Percentiles rank a stretch among this genome's conserved stretches.
phyloP scores from a whole-genome alignment of 2,888 invertebrate genomes.

The Idaea straminata region DNA sequence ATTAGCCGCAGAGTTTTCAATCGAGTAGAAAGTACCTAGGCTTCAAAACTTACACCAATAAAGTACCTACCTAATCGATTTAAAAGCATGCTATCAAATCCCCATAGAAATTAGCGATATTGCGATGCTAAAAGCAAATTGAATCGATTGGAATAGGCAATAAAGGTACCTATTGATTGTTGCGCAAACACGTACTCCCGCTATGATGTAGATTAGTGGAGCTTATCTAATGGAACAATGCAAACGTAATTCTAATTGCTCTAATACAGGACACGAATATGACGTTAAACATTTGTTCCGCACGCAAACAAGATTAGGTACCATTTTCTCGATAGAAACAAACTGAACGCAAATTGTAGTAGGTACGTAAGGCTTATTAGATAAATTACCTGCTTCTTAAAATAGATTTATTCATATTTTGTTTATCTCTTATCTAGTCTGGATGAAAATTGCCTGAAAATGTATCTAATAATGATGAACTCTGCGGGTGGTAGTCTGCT shows the following conservation, averaged over 20 bases:
- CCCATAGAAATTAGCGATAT: background rate
- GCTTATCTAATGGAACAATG: slow-evolving; percentile 6
- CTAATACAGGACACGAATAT: background rate
- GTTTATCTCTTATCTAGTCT: too few species aligned
- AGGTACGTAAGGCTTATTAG: background rate
- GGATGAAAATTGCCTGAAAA: too few species aligned
- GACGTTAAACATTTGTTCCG: background rate
- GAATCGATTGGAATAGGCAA: background rate
- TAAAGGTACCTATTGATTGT: background rate
- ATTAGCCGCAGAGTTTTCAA: too few species aligned
- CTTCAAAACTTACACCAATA: background rate
- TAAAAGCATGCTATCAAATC: background rate
- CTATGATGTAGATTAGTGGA: background rate
- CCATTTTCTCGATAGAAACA: background rate
- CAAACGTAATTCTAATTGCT: background rate
- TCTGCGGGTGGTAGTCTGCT: too few species aligned
- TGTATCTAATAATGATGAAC: too few species aligned
- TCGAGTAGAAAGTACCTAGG: background rate
- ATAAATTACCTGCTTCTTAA: too few species aligned
- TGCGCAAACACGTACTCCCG: slow-evolving; percentile 4
- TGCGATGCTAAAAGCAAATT: background rate
- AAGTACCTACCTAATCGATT: background rate
- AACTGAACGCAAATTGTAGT: background rate
- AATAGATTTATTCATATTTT: too few species aligned
- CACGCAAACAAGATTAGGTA: background rate